A percentile compares a stretch with the other conserved stretches of the same genome.
These are phyloP conservation scores for Vulpes lagopus DNA, from an alignment of 2,113 vertebrate genomes.

Conservation along the genomic window DNA sequence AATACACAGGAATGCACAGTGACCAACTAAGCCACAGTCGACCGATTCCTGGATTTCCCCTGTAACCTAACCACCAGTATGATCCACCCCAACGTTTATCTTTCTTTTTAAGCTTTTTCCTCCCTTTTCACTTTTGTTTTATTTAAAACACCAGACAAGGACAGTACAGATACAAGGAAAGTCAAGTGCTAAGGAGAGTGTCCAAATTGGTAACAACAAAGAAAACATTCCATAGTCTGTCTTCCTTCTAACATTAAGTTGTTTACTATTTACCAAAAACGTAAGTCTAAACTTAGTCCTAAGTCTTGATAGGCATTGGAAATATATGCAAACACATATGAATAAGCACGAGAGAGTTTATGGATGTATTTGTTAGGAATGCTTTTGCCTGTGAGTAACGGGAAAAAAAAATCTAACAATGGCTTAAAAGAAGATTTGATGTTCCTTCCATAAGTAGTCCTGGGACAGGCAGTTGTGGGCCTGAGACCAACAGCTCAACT, in stretches of 20 bases:
- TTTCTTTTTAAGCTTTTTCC: not conserved
- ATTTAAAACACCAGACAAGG: not conserved
- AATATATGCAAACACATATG: not conserved
- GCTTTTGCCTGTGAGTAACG: not conserved
- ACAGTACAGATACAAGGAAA: not conserved
- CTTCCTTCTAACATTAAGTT: not conserved
- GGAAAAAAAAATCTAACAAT: constrained; percentile 42
- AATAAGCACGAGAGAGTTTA: not conserved
- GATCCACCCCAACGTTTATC: not conserved
- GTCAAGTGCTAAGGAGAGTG: not conserved
- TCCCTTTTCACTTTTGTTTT: not conserved
- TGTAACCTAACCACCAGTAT: not conserved
- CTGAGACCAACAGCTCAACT: not conserved
- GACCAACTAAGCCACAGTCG: not conserved
- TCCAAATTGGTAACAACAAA: not conserved
- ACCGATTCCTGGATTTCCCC: not conserved
- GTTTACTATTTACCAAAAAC: constrained; percentile 12
- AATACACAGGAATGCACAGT: not conserved
- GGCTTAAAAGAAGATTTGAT: not conserved
- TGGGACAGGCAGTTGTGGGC: not conserved
- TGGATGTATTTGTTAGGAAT: not conserved
- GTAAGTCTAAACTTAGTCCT: not conserved
- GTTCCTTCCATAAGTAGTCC: not conserved
- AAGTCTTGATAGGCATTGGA: not conserved
- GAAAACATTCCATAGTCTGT: not conserved